These are phyloP conservation scores for Rutilus rutilus DNA, from an alignment of 2,113 vertebrate species.

Conservation along the genomic window DNA sequence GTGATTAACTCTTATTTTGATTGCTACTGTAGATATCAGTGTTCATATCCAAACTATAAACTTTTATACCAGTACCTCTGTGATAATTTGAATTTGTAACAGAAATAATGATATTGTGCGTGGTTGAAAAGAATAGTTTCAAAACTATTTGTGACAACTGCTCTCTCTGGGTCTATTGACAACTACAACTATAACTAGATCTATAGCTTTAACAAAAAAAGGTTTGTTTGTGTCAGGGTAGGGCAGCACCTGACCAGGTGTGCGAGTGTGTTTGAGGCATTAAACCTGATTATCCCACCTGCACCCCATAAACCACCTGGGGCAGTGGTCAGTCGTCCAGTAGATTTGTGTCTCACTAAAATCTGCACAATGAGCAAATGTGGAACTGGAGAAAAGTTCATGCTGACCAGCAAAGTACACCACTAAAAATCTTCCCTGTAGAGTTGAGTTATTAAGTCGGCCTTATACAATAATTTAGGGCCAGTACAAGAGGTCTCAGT, in stretches of 20 bases:
- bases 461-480: slow-evolving; percentile 1
- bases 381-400: slow-evolving; percentile 14
- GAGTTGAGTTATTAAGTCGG: not conserved
- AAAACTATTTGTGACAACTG: too few species aligned
- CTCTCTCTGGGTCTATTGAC: too few species aligned
- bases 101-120: too few species aligned
- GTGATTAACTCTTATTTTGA: too few species aligned
- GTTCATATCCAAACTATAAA: too few species aligned
- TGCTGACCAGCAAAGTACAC: slow-evolving; percentile 1
- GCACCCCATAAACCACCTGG: slow-evolving; percentile 39
- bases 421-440: not conserved
- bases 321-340: slow-evolving; percentile 32
- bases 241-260: slow-evolving; percentile 15
- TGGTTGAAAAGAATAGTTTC: too few species aligned
- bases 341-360: slow-evolving; percentile 35
- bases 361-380: not conserved
- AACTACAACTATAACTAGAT: too few species aligned
- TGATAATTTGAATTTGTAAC: too few species aligned
- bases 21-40: too few species aligned
- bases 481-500: not conserved
- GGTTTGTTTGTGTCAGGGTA: not conserved
- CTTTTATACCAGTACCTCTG: too few species aligned
- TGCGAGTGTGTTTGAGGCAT: slow-evolving; percentile 4
- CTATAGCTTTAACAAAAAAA: too few species aligned
- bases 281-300: slow-evolving; percentile 42